Conservation (phyloP, 2,797 vertebrate genomes). For the Squalus acanthias region DNA sequence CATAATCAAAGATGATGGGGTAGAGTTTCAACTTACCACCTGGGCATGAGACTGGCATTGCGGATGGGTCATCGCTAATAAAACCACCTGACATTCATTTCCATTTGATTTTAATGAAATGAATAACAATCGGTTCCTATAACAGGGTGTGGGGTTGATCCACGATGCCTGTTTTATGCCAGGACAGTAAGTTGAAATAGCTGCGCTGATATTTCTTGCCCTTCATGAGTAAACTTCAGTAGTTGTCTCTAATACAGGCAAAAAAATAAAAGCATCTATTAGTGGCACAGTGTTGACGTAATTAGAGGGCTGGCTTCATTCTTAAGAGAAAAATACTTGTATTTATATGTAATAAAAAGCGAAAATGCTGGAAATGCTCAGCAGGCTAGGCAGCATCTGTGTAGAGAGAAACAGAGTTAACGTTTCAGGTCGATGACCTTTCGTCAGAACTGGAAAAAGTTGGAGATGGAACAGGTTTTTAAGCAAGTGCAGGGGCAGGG, state of each 20-base stretch:
- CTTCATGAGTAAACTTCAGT: neutral
- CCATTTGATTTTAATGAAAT: neutral
- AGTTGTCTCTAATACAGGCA: neutral
- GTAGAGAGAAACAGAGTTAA: too few relatives aligned
- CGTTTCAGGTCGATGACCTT: too few relatives aligned
- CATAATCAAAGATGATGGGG: too few relatives aligned
- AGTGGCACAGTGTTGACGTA: neutral
- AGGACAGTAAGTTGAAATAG: neutral
- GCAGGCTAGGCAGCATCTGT: too few relatives aligned
- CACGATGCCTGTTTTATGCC: neutral
- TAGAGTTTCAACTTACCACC: neutral
- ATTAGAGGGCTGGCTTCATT: neutral
- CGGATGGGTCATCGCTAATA: neutral
- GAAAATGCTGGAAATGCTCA: too few relatives aligned
- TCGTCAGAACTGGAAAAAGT: too few relatives aligned
- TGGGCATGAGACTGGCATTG: neutral
- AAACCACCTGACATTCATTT: neutral
- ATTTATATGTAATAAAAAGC: too few relatives aligned
- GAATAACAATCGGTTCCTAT: neutral
- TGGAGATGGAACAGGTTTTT: too few relatives aligned
- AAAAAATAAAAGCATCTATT: neutral
- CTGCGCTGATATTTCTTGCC: neutral
- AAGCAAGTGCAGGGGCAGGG: too few relatives aligned
- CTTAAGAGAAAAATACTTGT: neutral
- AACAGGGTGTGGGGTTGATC: neutral